Base-by-base conservation (phyloP, 2,888 invertebrate species). In the Erebia palarica region DNA sequence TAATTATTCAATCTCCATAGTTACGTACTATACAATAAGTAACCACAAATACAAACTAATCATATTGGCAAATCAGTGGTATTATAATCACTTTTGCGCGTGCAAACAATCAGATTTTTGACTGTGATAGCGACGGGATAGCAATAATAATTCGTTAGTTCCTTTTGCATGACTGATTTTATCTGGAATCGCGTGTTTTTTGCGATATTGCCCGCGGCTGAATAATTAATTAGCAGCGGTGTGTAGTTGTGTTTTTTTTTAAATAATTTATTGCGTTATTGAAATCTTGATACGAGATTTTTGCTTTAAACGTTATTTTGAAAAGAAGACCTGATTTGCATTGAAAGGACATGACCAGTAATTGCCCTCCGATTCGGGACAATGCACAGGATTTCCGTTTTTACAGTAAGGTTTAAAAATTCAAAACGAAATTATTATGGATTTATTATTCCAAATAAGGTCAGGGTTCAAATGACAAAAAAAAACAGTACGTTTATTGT, bases 11-110 rank as follows among this genome's bases (percentile, higher is more conserved):
- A 65, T 65, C 13, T 47, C 53, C 65, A 69, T 69, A 58, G 65
- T 42, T 70, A 76, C 75, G 10, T 49, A 60, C 67, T 51, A 77
- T 70, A 68, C 69, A 44, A 18, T 68, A 68, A 68, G 61, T 63
- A 47, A 61, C 16, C 44, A 44, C 61, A 55, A 18, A 36, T 36
- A 59, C 13, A 63, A 49, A 72, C 47, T 57, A 65, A 69, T 69
- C 69, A 63, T 60, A 58, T 67, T 60, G 71, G 65, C 70, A 73
- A 75, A 74, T 74, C 73, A 68, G 53, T 36, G 18, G 47, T 16
- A 65, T 65, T 69, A 69, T 69, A 64, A 69, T 69, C 51, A 44
- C n/a, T 65, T 61, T 16, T 11, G 70, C 70, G 65, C 60, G 65
- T 65, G 53, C 53, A 18, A 1, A 11, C 11, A 11, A 18, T 55